These are phyloP conservation scores for Himantopus leucocephalus DNA, from an alignment of 2,113 vertebrate species.

Conservation along the genomic window DNA sequence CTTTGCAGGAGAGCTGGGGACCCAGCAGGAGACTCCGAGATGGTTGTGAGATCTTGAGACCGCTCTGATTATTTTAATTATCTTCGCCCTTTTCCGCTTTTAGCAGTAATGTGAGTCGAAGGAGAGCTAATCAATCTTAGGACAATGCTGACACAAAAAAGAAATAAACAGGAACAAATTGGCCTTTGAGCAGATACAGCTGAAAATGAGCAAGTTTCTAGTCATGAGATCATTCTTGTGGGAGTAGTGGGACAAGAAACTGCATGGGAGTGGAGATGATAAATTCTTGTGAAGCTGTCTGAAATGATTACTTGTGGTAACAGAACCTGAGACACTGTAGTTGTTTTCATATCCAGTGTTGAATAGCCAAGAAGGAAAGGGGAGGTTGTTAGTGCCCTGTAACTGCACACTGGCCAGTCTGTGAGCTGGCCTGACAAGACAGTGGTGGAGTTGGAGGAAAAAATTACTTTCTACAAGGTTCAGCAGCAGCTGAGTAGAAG, in stretches of 20 bases:
- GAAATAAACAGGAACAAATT: not conserved
- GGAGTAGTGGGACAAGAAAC: not conserved
- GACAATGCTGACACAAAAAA: not conserved
- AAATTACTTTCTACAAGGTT: not conserved
- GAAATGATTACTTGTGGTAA: not conserved
- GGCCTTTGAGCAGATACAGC: not conserved
- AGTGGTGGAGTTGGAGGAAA: not conserved
- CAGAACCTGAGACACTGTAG: not conserved
- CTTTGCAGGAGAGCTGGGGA: not conserved
- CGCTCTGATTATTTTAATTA: not conserved
- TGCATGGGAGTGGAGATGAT: not conserved
- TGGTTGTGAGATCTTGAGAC: not conserved
- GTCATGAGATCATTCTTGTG: not conserved
- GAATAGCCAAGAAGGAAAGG: not conserved
- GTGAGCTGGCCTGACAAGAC: not conserved
- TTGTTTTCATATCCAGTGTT: not conserved
- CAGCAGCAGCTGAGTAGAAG: not conserved
- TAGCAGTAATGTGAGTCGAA: not conserved
- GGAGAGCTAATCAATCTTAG: not conserved
- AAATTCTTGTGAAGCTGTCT: not conserved
- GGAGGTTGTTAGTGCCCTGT: not conserved
- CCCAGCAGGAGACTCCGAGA: not conserved
- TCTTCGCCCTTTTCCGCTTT: not conserved
- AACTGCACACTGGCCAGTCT: not conserved
- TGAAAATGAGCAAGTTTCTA: conserved; percentile 19